These are phyloP conservation scores for Microplitis deprimator DNA, from an alignment of 2,888 invertebrate species.

Conservation along the genomic window DNA sequence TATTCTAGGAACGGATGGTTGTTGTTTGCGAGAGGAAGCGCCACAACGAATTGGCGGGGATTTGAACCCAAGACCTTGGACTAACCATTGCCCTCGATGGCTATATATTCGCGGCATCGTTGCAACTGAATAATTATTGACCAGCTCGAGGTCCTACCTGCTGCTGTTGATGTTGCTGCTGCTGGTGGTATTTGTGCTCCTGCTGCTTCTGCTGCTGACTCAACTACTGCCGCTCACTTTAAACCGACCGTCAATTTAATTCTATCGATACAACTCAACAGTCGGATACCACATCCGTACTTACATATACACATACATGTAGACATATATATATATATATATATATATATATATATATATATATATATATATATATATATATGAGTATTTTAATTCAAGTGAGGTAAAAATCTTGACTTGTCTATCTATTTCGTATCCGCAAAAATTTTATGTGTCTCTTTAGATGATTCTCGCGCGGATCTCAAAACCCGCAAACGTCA, in stretches of 20 bases:
- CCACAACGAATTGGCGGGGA: slow-evolving; percentile 57
- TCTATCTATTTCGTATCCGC: background rate
- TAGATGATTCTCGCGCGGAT: background rate
- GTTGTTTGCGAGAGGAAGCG: slow-evolving; percentile 47
- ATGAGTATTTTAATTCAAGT: background rate
- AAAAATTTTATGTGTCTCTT: background rate
- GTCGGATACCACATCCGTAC: too few relatives aligned
- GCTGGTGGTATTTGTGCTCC: slow-evolving; percentile 36
- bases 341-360: too few relatives aligned
- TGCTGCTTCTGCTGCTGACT: slow-evolving; percentile 43
- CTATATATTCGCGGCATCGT: slow-evolving; percentile 59
- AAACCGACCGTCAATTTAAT: background rate
- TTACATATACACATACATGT: too few relatives aligned
- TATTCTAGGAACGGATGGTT: slow-evolving; percentile 61
- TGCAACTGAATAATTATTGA: slow-evolving; percentile 62
- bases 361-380: too few relatives aligned
- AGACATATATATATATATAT: too few relatives aligned
- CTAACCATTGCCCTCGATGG: slow-evolving; percentile 71
- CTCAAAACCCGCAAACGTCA: background rate
- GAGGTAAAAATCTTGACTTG: background rate
- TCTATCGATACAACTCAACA: background rate
- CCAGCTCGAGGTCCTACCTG: slow-evolving; percentile 41
- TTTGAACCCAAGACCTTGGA: slow-evolving; percentile 70
- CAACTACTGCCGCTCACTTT: background rate
- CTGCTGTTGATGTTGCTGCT: slow-evolving; percentile 6